Evolutionary conservation across 2,888 invertebrate species (phyloP).

Genomic region (Portevinia maculata): DNA sequence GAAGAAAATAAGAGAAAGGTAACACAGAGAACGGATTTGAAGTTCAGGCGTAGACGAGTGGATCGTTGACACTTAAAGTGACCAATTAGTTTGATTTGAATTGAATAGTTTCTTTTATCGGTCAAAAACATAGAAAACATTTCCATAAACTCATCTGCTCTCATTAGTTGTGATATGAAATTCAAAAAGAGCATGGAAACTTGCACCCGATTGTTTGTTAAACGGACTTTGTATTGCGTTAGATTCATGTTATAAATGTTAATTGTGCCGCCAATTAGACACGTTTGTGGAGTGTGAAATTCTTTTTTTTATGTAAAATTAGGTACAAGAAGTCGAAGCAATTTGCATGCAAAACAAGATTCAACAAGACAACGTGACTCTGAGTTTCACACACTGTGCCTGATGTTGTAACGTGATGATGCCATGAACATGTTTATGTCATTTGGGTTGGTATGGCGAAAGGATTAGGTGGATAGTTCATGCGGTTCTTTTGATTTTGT

Average conservation of each 20-base stretch:
- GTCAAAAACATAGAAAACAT: slow-evolving; percentile 5
- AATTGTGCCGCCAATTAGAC: slow-evolving; percentile 64
- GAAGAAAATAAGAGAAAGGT: slow-evolving; percentile 12
- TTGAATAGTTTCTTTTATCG: slow-evolving; percentile 8
- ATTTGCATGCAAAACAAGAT: slow-evolving; percentile 56
- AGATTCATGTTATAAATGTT: slow-evolving; percentile 46
- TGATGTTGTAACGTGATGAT: slow-evolving; percentile 8
- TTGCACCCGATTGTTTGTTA: slow-evolving; percentile 35
- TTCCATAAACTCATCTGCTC: slow-evolving; percentile 27
- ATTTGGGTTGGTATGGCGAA: not conserved
- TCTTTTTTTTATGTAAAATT: slow-evolving; percentile 28
- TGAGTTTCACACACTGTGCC: slow-evolving; percentile 16
- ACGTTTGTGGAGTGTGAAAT: slow-evolving; percentile 60
- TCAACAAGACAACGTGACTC: slow-evolving; percentile 39
- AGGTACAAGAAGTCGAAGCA: slow-evolving; percentile 23
- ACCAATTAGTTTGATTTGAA: slow-evolving; percentile 29
- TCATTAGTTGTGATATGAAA: slow-evolving; percentile 18
- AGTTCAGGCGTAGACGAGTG: slow-evolving; percentile 31
- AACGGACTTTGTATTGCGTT: not conserved
- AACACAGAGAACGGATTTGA: not conserved
- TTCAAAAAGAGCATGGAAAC: slow-evolving; percentile 14
- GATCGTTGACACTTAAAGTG: slow-evolving; percentile 39
- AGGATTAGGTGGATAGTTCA: not conserved
- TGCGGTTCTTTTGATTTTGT: not conserved
- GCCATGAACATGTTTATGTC: not conserved